Base-by-base conservation (phyloP, 2,888 invertebrate genomes). In the Xanthia icteritia region DNA sequence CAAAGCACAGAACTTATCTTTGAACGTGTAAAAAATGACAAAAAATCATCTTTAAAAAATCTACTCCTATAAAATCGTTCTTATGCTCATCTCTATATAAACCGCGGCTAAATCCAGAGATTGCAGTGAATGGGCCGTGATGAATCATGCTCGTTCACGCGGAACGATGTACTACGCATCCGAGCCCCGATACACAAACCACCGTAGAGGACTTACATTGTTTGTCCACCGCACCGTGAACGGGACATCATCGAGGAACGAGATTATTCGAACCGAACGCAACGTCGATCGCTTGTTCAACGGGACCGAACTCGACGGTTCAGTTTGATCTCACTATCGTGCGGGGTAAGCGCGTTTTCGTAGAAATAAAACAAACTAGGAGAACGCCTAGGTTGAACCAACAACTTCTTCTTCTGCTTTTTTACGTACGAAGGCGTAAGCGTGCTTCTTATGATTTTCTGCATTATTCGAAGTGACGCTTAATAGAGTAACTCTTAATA, bases 71-170 rank as follows among this genome's bases (percentile, higher is more conserved):
- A 74, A 68, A 31, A 60, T 11, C 13, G 36, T 63, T 36, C 65
- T 31, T 71, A 64, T 73, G 60, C 71, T 79, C 94, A 89, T 88
- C 94, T 79, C 94, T 94, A 94, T 72, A 51, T 91, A 93, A 94
- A 93, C 93, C 94, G 89, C 92, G 89, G 82, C 89, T 92, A 92
- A 92, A 94, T 94, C 95, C 93, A 91, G 92, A 91, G 94, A 94
- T 94, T 94, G 92, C 88, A 86, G 93, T 96, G 95, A 96, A 96
- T 95, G 94, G 94, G 92, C 89, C 87, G 92, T 95, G 96, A 96
- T 96, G 96, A 96, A 95, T 95, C 94, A 94, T 93, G 94, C 92
- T 89, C 94, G 90, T 91, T 94, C 94, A 93, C 90, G 89, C 89
- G 94, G 92, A 96, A 95, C 92, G 93, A 92, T 91, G 89, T 91